Evolutionary conservation across 2,797 vertebrate species (phyloP), one percentile per base, ranked within the genome.

Genomic region (Melanotaenia trifasciata): DNA sequence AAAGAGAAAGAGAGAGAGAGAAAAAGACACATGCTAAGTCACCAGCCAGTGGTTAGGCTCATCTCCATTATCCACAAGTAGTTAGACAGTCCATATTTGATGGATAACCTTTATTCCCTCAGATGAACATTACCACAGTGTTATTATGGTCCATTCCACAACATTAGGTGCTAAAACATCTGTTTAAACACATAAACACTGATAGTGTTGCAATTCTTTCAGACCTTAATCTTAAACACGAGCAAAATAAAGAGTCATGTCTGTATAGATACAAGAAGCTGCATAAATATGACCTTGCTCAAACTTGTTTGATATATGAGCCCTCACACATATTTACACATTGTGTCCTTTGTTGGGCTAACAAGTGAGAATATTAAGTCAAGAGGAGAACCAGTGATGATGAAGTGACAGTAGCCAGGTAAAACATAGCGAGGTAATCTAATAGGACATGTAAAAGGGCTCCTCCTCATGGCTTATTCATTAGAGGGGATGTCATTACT

Each of bases 391-490:
- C 78, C 62, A 77, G 63, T 83, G 81, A 81, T 67, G 67, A 68
- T 84, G 84, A 81, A 67, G 81, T 84, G 89, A 86, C 82, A 68
- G 74, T 72, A 65, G 81, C 87, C 91, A 93, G 91, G 89, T 93
- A 90, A 91, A 87, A 83, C 83, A 76, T 36, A 61, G 79, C 72
- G 33, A 81, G 79, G 92, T 91, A 94, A 94, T 91, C 78, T 81
- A 91, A 94, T 90, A 91, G 85, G 91, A 92, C 83, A 83, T 87
- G 90, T 92, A 91, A 93, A 93, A 93, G 78, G 85, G 93, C 89
- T 90, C 85, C 90, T 90, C 78, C 87, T 93, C 89, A 92, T 95
- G 87, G 87, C 91, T 95, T 94, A 94, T 95, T 95, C 90, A 94
- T 94, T 86, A 89, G 79, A 80, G 85, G 85, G 92, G 92, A 93